These are phyloP conservation scores for Corydoras sp. DNA, from an alignment of 2,113 vertebrate species.

Conservation along the genomic window DNA sequence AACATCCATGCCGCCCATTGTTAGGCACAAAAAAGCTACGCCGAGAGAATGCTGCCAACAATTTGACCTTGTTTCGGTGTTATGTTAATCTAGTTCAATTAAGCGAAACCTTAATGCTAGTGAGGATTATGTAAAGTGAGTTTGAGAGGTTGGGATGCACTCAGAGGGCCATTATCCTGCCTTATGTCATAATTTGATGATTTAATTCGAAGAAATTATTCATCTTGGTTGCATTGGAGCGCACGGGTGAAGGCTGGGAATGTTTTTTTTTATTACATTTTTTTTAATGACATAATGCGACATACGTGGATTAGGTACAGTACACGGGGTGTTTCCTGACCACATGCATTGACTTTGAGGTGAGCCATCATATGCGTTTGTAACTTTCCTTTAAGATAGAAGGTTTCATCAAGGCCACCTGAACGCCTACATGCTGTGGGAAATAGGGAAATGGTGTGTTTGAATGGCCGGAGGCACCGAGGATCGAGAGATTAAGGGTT, in stretches of 20 bases:
- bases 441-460: slow-evolving; percentile 18
- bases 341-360: too few relatives aligned
- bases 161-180: slow-evolving; percentile 19
- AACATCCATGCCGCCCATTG: slow-evolving; percentile 46
- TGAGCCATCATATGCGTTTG: background rate
- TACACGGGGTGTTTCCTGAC: too few relatives aligned
- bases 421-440: background rate
- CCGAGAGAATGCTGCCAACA: slow-evolving; percentile 56
- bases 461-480: background rate
- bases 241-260: background rate
- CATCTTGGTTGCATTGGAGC: background rate
- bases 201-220: slow-evolving; percentile 29
- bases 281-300: background rate
- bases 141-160: slow-evolving; percentile 14
- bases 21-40: slow-evolving; percentile 50
- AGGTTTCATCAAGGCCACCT: background rate
- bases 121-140: slow-evolving; percentile 27
- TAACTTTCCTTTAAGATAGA: background rate
- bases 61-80: slow-evolving; percentile 60
- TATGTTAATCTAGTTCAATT: slow-evolving; percentile 50
- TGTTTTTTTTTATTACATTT: background rate
- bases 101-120: slow-evolving; percentile 37
- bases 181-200: slow-evolving; percentile 29
- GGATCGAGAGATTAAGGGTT: background rate
- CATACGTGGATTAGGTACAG: too few relatives aligned